Conservation (phyloP, 2,113 vertebrate genomes). For the Python bivittatus region DNA sequence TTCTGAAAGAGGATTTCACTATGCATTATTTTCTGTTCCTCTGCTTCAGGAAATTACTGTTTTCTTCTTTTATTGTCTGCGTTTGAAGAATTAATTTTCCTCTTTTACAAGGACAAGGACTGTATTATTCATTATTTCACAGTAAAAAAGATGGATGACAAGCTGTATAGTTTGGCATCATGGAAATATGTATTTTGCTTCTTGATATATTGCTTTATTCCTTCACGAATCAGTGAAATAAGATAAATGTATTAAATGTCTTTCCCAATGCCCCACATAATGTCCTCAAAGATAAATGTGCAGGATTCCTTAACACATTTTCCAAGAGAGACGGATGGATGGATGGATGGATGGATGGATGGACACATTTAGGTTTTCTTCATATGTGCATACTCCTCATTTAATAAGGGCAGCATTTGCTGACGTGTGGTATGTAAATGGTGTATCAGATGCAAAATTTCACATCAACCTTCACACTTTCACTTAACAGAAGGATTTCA, state of each 20-base stretch:
- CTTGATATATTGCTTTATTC: background rate
- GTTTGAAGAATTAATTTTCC: background rate
- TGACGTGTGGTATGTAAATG: background rate
- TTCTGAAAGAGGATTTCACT: background rate
- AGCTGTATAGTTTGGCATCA: background rate
- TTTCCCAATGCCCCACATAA: background rate
- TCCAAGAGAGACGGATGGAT: too few relatives aligned
- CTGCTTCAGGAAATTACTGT: background rate
- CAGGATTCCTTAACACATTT: background rate
- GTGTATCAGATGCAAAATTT: background rate
- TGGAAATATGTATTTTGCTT: background rate
- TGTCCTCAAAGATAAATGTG: background rate
- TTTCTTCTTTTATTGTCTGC: background rate
- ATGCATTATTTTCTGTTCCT: background rate
- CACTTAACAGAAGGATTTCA: background rate
- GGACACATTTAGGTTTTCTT: background rate
- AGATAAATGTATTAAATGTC: conserved; percentile 1
- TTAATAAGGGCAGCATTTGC: background rate
- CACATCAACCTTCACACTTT: background rate
- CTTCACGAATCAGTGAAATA: background rate
- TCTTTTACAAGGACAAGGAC: background rate
- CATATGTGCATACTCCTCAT: background rate
- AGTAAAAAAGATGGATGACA: background rate
- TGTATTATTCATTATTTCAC: background rate
- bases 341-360: too few relatives aligned